Conservation (phyloP, 2,113 vertebrate genomes). For the Rhynchomys soricoides region DNA sequence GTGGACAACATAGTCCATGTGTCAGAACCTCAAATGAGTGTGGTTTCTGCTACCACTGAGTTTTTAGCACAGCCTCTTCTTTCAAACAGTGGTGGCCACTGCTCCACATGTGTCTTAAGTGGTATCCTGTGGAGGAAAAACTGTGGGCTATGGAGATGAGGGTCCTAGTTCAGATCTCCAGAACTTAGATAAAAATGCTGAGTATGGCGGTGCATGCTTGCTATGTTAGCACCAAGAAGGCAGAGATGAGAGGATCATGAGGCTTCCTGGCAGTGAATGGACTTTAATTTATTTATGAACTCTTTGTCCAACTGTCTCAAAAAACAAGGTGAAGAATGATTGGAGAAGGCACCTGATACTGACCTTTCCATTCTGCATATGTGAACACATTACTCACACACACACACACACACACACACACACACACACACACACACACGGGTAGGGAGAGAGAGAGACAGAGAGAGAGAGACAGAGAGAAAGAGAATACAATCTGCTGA, state of each 20-base stretch:
- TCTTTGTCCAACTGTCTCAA: not conserved
- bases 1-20: not conserved
- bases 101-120: not conserved
- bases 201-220: no score
- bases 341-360: not conserved
- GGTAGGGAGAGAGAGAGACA: not conserved
- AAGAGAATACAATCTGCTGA: not conserved
- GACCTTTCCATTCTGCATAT: not conserved
- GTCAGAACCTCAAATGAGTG: not conserved
- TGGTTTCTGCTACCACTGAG: not conserved
- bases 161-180: not conserved
- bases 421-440: not conserved
- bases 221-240: no score
- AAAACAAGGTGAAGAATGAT: not conserved
- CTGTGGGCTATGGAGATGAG: no score
- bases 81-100: conserved; percentile 30
- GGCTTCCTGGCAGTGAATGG: not conserved
- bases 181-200: no score
- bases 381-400: not conserved
- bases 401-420: not conserved
- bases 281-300: not conserved
- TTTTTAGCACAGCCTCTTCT: not conserved
- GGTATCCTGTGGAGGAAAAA: not conserved
- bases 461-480: not conserved
- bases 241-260: not conserved